phyloP scores from a whole-genome alignment of 2,888 invertebrate genomes.

The Apamea crenata region DNA sequence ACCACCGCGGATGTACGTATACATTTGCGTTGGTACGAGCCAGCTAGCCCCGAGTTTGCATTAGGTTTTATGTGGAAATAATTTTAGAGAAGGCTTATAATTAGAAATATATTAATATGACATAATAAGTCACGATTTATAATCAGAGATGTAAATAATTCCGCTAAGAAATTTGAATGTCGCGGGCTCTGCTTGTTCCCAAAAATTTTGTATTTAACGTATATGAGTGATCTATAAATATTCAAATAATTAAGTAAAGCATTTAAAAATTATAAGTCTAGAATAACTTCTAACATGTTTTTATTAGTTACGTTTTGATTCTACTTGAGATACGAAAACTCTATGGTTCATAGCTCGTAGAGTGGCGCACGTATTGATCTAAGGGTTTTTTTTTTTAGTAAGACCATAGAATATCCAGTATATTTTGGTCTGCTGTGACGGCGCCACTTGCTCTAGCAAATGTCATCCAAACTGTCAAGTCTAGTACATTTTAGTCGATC shows the following conservation, averaged over 20 bases:
- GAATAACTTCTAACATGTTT: neutral
- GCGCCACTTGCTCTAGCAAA: neutral
- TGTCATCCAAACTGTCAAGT: neutral
- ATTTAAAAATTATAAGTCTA: neutral
- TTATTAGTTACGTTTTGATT: neutral
- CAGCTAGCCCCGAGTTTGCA: too few relatives aligned
- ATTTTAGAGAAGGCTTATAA: neutral
- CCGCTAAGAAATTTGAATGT: neutral
- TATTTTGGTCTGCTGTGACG: neutral
- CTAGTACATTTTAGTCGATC: slow-evolving; percentile 4
- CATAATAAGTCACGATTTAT: neutral
- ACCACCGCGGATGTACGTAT: too few relatives aligned
- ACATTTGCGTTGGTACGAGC: too few relatives aligned
- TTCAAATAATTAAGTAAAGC: neutral
- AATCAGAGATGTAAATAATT: neutral
- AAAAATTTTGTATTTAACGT: neutral
- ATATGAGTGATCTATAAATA: neutral
- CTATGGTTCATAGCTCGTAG: slow-evolving; percentile 1
- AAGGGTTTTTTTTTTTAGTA: neutral
- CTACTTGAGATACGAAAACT: neutral
- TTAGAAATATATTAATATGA: neutral
- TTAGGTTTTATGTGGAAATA: too few relatives aligned
- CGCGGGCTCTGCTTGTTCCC: neutral
- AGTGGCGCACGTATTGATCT: slow-evolving; percentile 39
- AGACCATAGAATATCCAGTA: accelerated